Evolutionary conservation across 2,888 invertebrate genomes (phyloP).

Genomic region (Smittia sp.): DNA sequence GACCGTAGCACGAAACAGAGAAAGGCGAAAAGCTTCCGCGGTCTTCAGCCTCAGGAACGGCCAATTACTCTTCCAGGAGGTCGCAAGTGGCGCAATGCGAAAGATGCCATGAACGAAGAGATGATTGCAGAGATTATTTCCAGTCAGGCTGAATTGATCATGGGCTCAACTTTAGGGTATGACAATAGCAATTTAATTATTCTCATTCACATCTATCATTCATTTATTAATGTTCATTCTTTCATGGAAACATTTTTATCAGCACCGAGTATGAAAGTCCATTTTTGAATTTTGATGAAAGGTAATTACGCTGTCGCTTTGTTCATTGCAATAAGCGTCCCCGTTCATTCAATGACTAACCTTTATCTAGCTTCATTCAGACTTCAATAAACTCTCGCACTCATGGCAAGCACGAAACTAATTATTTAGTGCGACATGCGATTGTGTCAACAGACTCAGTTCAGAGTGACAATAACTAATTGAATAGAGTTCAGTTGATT

Average conservation of each 20-base stretch:
- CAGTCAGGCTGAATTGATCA: constrained; percentile 81
- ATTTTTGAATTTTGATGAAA: constrained; percentile 52
- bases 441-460: background rate
- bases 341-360: background rate
- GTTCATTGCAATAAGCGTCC: background rate
- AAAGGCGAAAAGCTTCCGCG: constrained; percentile 55
- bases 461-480: no score
- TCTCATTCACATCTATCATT: background rate
- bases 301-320: constrained; percentile 48
- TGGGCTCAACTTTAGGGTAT: constrained; percentile 83
- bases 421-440: background rate
- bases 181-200: constrained; percentile 43
- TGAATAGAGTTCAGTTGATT: no score
- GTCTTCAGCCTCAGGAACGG: constrained; percentile 63
- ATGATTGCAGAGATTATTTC: constrained; percentile 82
- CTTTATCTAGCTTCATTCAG: background rate
- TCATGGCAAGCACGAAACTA: no score
- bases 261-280: constrained; percentile 52
- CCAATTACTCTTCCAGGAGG: constrained; percentile 76
- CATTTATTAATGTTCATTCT: constrained; percentile 12
- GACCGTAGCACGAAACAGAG: constrained; percentile 43
- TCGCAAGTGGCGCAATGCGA: constrained; percentile 74
- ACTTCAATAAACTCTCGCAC: background rate
- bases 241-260: constrained; percentile 40
- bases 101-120: constrained; percentile 85